Percentiles rank a stretch among this genome's conserved stretches.
These are phyloP conservation scores for Bryconaethiops microstoma DNA, from an alignment of 2,797 vertebrate genomes.

Conservation along the genomic window DNA sequence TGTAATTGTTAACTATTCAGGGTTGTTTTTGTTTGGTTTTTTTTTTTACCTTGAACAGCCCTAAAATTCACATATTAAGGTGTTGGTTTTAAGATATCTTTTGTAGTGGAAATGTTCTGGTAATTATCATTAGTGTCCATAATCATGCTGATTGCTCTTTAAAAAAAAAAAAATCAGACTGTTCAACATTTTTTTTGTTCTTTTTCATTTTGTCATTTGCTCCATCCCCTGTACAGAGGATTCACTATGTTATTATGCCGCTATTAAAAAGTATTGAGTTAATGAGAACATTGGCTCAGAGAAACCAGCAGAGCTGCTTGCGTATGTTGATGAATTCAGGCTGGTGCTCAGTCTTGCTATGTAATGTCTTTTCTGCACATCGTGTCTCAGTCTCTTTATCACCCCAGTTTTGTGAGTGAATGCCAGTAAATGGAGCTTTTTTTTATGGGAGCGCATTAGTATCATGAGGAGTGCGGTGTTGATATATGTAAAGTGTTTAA, in stretches of 20 bases:
- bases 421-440: not conserved
- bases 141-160: not conserved
- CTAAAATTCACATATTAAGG: not conserved
- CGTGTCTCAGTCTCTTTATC: not conserved
- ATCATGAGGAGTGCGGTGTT: not conserved
- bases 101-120: not conserved
- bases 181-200: not conserved
- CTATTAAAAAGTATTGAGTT: not conserved
- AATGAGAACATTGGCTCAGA: not conserved
- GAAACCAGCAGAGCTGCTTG: constrained; percentile 22
- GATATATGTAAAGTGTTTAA: not conserved
- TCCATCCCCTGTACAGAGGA: not conserved
- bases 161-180: not conserved
- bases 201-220: not conserved
- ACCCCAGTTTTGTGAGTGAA: not conserved
- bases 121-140: not conserved
- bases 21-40: not conserved
- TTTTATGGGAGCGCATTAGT: not conserved
- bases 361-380: not conserved
- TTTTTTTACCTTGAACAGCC: not conserved
- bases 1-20: constrained; percentile 2
- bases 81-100: not conserved
- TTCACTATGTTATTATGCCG: no score
- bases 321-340: not conserved
- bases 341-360: not conserved